Evolutionary conservation across 2,888 invertebrate genomes (phyloP).

Genomic region (Napeogenes sylphis): DNA sequence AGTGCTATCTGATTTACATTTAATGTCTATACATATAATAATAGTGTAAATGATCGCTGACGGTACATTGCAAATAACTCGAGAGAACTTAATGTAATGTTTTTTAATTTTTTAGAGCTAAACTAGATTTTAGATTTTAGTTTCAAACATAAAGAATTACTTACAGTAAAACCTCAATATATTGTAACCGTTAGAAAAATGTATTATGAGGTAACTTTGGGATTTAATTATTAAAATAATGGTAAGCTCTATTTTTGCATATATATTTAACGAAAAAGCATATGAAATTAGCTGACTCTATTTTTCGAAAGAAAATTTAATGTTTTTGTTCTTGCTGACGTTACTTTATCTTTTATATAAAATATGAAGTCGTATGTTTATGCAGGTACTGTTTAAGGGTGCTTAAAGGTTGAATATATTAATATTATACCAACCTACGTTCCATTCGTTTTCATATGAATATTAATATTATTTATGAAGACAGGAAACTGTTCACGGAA

Average conservation of each 20-base stretch:
- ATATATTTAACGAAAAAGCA: too few species aligned
- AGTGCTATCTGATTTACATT: background rate
- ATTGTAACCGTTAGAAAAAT: too few species aligned
- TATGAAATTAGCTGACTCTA: too few species aligned
- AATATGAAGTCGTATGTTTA: conserved; percentile 47
- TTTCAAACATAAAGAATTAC: too few species aligned
- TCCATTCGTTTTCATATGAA: background rate
- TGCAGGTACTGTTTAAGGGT: conserved; percentile 59
- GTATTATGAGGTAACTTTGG: too few species aligned
- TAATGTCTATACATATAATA: background rate
- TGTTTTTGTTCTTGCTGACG: conserved; percentile 39
- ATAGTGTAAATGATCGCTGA: background rate
- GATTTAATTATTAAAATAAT: too few species aligned
- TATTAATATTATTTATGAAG: conserved; percentile 6
- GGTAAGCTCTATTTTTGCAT: too few species aligned
- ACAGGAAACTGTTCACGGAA: background rate
- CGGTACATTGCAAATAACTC: too few species aligned
- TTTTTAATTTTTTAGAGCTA: too few species aligned
- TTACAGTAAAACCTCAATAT: too few species aligned
- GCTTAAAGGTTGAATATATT: conserved; percentile 66
- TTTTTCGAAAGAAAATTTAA: background rate
- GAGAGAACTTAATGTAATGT: too few species aligned
- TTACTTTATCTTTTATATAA: conserved; percentile 48
- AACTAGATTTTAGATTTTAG: too few species aligned
- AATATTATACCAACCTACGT: conserved; percentile 38